Evolutionary conservation across 2,113 vertebrate genomes (phyloP), one percentile per base, ranked within the genome.

Genomic region (Thamnaconus septentrionalis): DNA sequence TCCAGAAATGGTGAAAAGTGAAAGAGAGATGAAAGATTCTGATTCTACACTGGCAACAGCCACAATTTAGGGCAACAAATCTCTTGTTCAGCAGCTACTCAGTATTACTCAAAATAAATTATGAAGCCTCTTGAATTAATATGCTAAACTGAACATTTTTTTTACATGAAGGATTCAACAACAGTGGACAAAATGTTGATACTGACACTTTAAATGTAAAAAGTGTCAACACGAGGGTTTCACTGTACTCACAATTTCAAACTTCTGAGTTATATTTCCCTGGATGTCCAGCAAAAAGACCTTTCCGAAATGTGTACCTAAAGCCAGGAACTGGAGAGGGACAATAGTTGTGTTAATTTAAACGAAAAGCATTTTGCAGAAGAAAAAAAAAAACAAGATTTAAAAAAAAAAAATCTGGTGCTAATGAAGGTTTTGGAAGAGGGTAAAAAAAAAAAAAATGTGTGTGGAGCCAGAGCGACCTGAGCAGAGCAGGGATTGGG

Each of bases 251-350:
- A 99, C 97, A 79, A 98, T 93, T 81, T 98, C 96, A 90, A 96
- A 98, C 87, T 95, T 98, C 89, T 98, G 96, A 11, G 96, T 98
- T 76, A 95, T 90, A 81, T 99, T 98, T 77, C 97, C 97, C 75
- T 98, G 96, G 85, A 99, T 90, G 82, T 99, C 97, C 82, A 99
- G 90, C 69, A 99, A 93, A 87, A 93, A 98, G 71, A 98, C 96
- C 80, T 98, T 99, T 72, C 97, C 97, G 80, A 95, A 96, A 89
- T 99, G 96, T 0, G 97, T 99, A 73, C 97, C 97, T 78, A 99
- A 79, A 12, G 97, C 96, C 72, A 99, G 91, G 88, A 99, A 99
- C 97, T 99, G 91, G 46, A 89, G 88, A 54, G 41, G 47, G 53
- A 84, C 82, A 88, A 31, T 87, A 76, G 74, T 62, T 40, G 63